Evolutionary conservation across 2,797 vertebrate species (phyloP).

Genomic region (Hydrophis major): DNA sequence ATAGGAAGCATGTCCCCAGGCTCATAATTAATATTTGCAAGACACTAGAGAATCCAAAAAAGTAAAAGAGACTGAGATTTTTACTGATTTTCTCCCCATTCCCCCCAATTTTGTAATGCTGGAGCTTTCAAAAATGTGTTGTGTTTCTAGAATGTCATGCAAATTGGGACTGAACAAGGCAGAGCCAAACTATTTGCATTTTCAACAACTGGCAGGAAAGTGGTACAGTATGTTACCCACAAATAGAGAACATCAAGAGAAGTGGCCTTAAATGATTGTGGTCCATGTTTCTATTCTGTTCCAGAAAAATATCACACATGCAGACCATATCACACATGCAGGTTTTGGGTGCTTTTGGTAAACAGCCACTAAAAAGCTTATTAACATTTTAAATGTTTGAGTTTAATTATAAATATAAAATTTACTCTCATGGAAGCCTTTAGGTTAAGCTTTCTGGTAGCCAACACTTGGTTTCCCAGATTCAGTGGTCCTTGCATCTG

Average conservation of each 20-base stretch:
- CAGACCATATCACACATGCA: neutral
- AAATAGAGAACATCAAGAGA: neutral
- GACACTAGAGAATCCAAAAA: neutral
- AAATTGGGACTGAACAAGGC: neutral
- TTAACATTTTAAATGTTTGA: neutral
- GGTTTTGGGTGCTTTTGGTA: neutral
- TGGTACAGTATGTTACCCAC: neutral
- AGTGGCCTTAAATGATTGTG: neutral
- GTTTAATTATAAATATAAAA: neutral
- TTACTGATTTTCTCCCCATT: neutral
- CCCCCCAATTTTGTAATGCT: neutral
- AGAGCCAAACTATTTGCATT: neutral
- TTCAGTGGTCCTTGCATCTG: neutral
- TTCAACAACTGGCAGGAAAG: neutral
- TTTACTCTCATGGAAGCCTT: neutral
- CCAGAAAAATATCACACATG: neutral
- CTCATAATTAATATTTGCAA: neutral
- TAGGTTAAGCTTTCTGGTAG: neutral
- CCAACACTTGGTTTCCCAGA: neutral
- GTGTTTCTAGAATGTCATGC: neutral
- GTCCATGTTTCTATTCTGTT: neutral
- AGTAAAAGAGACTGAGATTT: neutral
- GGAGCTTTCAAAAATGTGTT: neutral
- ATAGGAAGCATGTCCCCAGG: constrained; percentile 12
- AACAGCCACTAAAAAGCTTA: neutral